Base-by-base conservation (phyloP, 2,113 vertebrate species). In the Tyto alba region DNA sequence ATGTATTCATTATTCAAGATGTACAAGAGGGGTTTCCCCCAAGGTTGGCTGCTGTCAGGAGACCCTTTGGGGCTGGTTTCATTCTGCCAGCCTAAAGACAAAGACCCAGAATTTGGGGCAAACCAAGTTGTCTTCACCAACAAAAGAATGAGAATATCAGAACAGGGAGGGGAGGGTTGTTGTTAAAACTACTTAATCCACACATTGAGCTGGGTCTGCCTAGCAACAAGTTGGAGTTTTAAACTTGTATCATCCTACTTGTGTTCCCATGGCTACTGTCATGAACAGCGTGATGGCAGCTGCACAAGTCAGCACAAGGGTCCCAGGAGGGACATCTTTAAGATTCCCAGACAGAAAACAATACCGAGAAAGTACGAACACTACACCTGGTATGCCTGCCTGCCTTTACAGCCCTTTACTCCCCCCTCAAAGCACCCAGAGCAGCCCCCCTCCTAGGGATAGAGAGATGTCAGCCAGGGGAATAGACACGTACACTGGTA, bases 191-290 rank as follows among this genome's bases (percentile, higher is more conserved):
- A 81, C 73, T 95, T 97, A 96, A 97, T 97, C 96, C 76, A 85
- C 79, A 93, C 41, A 50, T n/a, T 38, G 45, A 95, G 84, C 92
- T 73, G 85, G 79, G 96, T 97, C 96, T 98, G 97, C 98, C 96
- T 98, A 98, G 97, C 97, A 98, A 98, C 97, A 98, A 97, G 97
- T 97, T 95, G 85, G 85, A 96, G 96, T 98, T 97, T 98, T 93
- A 97, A 97, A 98, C 94, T 97, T 94, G 48, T 96, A 97, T 94
- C 97, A 97, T 95, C 96, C 96, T 96, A 83, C 97, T 96, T 95
- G 92, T 74, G 97, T 98, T 98, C 96, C 98, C 98, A 98, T 98
- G 97, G 96, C 97, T 98, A 98, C 98, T 97, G 97, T 85, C 93
- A 92, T 25, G 96, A 97, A 93, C 94, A 80, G 90, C 23, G 43